A percentile compares a stretch with the other conserved stretches of the same genome.
phyloP scores from a whole-genome alignment of 1,140 invertebrate genomes.

The Dreissena rostriformis region DNA sequence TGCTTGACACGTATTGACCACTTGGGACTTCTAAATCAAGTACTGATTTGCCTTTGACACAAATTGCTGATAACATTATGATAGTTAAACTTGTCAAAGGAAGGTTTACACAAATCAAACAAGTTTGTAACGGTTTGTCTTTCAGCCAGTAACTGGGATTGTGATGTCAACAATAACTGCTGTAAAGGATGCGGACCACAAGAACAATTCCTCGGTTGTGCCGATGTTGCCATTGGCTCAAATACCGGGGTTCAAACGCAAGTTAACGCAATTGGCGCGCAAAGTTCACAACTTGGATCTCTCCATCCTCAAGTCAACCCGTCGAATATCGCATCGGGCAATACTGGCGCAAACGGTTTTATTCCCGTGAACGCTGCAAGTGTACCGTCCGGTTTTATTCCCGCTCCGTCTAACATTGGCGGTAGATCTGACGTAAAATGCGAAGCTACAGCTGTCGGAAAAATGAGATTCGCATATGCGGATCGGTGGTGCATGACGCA shows the following conservation, averaged over 20 bases:
- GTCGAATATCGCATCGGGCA: neutral
- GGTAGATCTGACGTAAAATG: constrained; percentile 9
- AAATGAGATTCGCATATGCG: constrained; percentile 18
- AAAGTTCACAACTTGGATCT: neutral
- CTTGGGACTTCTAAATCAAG: neutral
- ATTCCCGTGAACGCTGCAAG: neutral
- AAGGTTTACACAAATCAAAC: neutral
- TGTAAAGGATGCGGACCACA: constrained; percentile 67
- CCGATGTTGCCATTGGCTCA: constrained; percentile 65
- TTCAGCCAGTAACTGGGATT: constrained; percentile 56
- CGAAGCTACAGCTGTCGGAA: constrained; percentile 12
- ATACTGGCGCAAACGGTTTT: neutral
- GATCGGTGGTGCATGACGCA: constrained; percentile 46
- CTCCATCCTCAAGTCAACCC: neutral
- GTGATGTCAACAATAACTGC: constrained; percentile 49
- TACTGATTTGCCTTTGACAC: no score
- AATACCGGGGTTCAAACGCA: neutral
- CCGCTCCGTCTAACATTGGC: neutral
- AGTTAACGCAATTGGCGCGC: neutral
- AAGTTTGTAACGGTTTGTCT: neutral
- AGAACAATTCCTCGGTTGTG: constrained; percentile 74
- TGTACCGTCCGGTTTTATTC: no score
- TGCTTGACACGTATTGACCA: neutral
- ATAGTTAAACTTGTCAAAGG: no score
- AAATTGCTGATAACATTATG: no score